Evolutionary conservation across 2,888 invertebrate species (phyloP), one percentile per base, ranked within the genome.

Genomic region (Melipona beecheii): DNA sequence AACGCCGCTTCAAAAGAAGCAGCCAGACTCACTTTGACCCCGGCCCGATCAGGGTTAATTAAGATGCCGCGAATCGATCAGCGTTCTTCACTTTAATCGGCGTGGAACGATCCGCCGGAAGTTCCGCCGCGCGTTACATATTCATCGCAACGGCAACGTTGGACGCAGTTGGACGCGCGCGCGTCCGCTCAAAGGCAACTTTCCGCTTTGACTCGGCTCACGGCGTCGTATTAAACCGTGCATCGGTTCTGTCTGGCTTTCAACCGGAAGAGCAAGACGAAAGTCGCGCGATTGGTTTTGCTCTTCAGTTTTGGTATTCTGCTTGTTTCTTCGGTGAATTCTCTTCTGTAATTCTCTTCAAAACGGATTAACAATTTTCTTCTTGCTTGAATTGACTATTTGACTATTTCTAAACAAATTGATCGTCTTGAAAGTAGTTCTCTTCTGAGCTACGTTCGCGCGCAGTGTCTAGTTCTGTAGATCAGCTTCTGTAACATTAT

Each of bases 171-270:
- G 43, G 31, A 50, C 66, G 66, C 50, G 66, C 66, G 66, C 50
- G 66, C 75, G 31, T 75, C 69, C 19, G 66, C 78, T 81, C 89
- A 86, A 88, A 86, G 89, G 76, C 78, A 75, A 86, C 75, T 82
- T 88, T 84, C 69, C 80, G 68, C 82, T 86, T 80, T 80, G 76
- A 62, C 56, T 24, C 68, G 56, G 60, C 56, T 52, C 62, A 49
- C 60, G 58, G 36, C 69, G 13, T 56, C 54, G 68, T 74, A 77
- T 75, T 64, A 77, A 82, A 58, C 71, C 72, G 54, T 64, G 81
- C 43, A 24, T 56, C 78, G 24, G 54, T 52, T 60, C 65, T 54
- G 24, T 58, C 36, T 54, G 72, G 77, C 85, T 81, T 81, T 79
- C 71, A 68, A 36, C 81, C 43, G 17, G 27, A 60, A 74, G 27